These are phyloP conservation scores for Nothoprocta perdicaria DNA, from an alignment of 2,113 vertebrate species.

Conservation along the genomic window DNA sequence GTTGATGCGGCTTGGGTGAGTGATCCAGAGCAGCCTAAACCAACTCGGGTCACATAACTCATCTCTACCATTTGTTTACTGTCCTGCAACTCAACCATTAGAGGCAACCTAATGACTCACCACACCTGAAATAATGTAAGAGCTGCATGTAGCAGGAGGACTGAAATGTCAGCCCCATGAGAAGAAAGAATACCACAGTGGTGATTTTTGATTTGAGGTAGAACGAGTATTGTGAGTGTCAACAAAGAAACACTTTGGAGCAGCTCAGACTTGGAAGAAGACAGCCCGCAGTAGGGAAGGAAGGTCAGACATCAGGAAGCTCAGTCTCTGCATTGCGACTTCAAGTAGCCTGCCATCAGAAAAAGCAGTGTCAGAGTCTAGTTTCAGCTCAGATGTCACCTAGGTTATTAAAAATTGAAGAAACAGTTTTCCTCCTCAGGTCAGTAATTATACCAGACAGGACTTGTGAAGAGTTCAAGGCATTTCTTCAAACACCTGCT, in stretches of 20 bases:
- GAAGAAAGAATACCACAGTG: not conserved
- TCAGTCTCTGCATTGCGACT: not conserved
- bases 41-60: not conserved
- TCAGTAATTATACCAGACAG: not conserved
- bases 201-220: not conserved
- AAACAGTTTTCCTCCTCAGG: not conserved
- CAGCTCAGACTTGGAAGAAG: constrained; percentile 21
- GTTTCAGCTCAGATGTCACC: not conserved
- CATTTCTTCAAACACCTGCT: not conserved
- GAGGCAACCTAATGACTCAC: not conserved
- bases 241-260: not conserved
- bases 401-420: not conserved
- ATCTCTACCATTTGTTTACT: not conserved
- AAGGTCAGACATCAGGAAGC: not conserved
- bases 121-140: rapidly evolving
- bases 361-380: not conserved
- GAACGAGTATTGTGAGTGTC: not conserved
- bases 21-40: not conserved
- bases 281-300: not conserved
- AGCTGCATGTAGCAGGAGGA: not conserved
- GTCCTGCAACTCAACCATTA: not conserved
- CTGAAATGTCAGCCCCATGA: not conserved
- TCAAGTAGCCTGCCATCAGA: constrained; percentile 1
- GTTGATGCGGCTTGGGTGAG: not conserved
- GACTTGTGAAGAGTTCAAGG: not conserved